Evolutionary conservation across 2,113 vertebrate species (phyloP), one percentile per base, ranked within the genome.

Genomic region (Cebus imitator): DNA sequence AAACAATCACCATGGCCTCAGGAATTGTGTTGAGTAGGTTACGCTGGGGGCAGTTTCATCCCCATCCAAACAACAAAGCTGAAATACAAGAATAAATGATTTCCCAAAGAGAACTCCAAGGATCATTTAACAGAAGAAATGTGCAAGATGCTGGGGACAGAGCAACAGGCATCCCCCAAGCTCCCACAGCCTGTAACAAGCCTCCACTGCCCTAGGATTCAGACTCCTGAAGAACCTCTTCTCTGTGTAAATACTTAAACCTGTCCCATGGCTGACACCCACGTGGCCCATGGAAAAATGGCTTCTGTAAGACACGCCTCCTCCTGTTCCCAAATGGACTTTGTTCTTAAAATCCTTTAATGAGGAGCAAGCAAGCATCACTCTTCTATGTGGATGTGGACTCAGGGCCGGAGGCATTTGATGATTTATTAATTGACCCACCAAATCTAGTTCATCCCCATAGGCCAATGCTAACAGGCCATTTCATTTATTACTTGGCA

Each of bases 391-490:
- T 91, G 55, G 82, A 75, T 88, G 86, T 93, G 86, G 82, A 88
- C 55, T 58, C 86, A 61, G 52, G 52, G 45, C 81, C 89, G 87
- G 68, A 73, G 70, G 78, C 86, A 72, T 96, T 93, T 90, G 92
- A 95, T 80, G 86, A 95, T 93, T 97, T 97, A 95, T 97, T 97
- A 90, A 95, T 80, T 93, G 92, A 95, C 81, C 76, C 48, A 93
- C 82, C 86, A 93, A 97, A 93, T 90, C 75, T 90, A 66, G 48
- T 68, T 58, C 12, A 17, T 94, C 92, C 73, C 92, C 45, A 8
- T 1, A 25, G 82, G 81, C 92, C 68, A 40, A 7, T 37, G 45
- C 81, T 73, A 96, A 94, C 35, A 37, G 89, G 68, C 75, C 89
- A 87, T 93, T 90, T 90, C 92, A 87, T 87, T 90, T 43, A 92